Percentiles rank a stretch among this genome's conserved stretches.
Conservation (phyloP, 2,113 vertebrate genomes). For the Mormyrus iriodes region DNA sequence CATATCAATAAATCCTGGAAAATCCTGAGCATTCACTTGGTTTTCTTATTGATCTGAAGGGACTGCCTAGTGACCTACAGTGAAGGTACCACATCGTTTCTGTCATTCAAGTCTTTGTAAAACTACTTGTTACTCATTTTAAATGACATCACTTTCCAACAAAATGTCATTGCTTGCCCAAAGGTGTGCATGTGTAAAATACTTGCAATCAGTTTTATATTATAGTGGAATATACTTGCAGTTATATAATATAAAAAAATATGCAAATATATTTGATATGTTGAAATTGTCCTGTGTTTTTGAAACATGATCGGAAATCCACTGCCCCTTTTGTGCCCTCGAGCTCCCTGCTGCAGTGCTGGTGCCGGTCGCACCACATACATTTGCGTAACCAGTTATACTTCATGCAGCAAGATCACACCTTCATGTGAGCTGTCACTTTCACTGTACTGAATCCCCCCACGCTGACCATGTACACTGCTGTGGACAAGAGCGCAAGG, state of each 20-base stretch:
- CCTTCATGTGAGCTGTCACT: neutral
- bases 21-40: neutral
- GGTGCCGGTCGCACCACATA: neutral
- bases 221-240: neutral
- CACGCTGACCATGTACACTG: neutral
- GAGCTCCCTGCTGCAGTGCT: neutral
- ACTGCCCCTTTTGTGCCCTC: neutral
- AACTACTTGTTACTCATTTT: neutral
- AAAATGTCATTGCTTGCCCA: neutral
- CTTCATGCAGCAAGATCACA: neutral
- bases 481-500: neutral
- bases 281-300: neutral
- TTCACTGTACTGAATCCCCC: neutral
- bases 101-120: neutral
- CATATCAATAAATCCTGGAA: constrained; percentile 28
- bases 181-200: neutral
- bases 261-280: neutral
- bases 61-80: neutral
- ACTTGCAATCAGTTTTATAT: neutral
- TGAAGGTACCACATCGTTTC: neutral
- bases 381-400: neutral
- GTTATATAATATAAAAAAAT: neutral
- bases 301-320: neutral
- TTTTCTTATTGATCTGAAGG: constrained; percentile 3
- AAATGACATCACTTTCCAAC: neutral